These are phyloP conservation scores for Sarcophaga peregrina DNA, from an alignment of 1,140 invertebrate genomes.

Conservation along the genomic window DNA sequence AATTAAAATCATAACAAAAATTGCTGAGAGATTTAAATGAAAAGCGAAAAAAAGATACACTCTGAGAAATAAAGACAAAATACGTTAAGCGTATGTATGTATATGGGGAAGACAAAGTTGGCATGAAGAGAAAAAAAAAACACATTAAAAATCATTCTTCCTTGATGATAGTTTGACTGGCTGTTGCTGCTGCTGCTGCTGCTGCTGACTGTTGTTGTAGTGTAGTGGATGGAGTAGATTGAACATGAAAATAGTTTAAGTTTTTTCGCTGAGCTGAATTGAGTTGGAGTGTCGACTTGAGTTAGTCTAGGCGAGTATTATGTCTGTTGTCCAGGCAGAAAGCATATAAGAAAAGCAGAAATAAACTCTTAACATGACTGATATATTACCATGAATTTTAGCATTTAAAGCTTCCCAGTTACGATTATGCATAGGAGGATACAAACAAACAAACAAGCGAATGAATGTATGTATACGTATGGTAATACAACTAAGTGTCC, in stretches of 20 bases:
- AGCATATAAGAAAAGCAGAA: too few species aligned
- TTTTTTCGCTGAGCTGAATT: neutral
- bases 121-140: too few species aligned
- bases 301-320: neutral
- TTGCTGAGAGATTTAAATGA: slow-evolving; percentile 35
- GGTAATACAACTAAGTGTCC: neutral
- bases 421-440: neutral
- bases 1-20: slow-evolving; percentile 47
- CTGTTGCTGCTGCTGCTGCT: neutral
- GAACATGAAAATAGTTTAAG: neutral
- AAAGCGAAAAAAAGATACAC: slow-evolving; percentile 1
- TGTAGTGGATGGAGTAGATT: neutral
- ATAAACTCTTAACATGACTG: slow-evolving; percentile 33
- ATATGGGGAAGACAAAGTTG: too few species aligned
- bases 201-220: neutral
- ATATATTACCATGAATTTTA: slow-evolving; percentile 44
- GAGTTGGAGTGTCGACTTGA: slow-evolving; percentile 13
- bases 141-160: slow-evolving; percentile 24
- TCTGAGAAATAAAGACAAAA: neutral
- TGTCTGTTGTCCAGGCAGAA: neutral
- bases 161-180: slow-evolving; percentile 17
- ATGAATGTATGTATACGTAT: neutral
- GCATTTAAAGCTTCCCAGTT: slow-evolving; percentile 45
- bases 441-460: neutral
- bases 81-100: neutral